These are phyloP conservation scores for Pampusana beccarii DNA, from an alignment of 2,113 vertebrate species.

Conservation along the genomic window DNA sequence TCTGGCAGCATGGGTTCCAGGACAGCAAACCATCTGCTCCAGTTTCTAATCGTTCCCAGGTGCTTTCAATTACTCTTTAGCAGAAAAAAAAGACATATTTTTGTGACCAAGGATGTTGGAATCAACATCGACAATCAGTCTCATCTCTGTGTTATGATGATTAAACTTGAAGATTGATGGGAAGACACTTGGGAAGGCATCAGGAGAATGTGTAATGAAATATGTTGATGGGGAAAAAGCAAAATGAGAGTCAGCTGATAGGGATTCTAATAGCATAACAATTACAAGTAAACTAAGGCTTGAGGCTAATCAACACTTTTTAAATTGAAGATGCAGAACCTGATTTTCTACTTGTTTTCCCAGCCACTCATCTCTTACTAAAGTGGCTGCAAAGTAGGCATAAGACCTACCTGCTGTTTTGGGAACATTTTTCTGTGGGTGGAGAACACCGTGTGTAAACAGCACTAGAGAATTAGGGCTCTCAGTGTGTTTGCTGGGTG, in stretches of 20 bases:
- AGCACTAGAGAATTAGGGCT: not conserved
- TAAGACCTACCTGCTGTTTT: not conserved
- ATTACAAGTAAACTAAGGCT: not conserved
- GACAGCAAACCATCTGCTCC: not conserved
- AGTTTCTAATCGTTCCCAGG: not conserved
- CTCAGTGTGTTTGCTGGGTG: fast-evolving
- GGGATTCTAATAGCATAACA: not conserved
- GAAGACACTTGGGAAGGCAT: not conserved
- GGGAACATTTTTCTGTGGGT: not conserved
- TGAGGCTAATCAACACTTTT: not conserved
- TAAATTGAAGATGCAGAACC: not conserved
- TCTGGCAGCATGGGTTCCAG: not conserved
- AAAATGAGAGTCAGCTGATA: not conserved
- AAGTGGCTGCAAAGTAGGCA: not conserved
- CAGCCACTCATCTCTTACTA: not conserved
- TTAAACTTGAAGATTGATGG: not conserved
- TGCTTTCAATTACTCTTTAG: not conserved
- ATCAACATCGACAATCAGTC: not conserved
- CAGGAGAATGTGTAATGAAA: not conserved
- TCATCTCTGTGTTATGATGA: not conserved
- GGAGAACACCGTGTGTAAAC: not conserved
- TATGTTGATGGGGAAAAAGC: not conserved
- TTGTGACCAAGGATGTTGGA: not conserved
- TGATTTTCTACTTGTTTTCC: not conserved
- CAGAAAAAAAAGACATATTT: not conserved